A percentile compares a stretch with the other conserved stretches of the same genome.
Evolutionary conservation across 2,888 invertebrate genomes (phyloP).

Genomic region (Plebejus argus): DNA sequence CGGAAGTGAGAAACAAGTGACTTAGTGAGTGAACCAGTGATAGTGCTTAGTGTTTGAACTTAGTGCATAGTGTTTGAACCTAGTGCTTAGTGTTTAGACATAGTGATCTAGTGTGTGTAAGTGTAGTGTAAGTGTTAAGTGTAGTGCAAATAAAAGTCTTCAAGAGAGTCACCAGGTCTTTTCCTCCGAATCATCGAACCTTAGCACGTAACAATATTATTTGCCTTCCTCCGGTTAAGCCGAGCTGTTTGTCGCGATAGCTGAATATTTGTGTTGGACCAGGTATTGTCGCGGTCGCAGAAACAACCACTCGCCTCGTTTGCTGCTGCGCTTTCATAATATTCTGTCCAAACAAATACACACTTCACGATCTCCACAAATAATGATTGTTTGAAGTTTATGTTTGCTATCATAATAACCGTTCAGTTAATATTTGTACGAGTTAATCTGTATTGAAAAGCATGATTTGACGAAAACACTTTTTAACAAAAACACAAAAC

Average conservation of each 20-base stretch:
- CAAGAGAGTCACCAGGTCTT: no score
- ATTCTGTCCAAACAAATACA: not conserved
- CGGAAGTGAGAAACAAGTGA: no score
- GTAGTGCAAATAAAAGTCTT: no score
- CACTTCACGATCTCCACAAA: slow-evolving; percentile 13
- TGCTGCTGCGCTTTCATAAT: slow-evolving; percentile 1
- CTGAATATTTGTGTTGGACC: not conserved
- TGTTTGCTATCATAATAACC: slow-evolving; percentile 1
- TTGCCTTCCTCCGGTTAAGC: not conserved
- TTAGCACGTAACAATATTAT: no score
- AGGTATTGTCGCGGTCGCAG: not conserved
- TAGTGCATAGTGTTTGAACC: no score
- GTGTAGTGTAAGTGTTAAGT: no score
- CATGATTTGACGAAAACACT: not conserved
- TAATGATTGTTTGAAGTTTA: not conserved
- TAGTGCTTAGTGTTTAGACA: no score
- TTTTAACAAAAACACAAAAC: not conserved
- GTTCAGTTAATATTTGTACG: not conserved
- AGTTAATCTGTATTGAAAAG: not conserved
- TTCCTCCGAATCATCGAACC: no score
- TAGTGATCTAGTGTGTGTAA: no score
- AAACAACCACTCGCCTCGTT: not conserved
- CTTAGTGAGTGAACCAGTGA: no score
- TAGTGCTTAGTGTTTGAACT: no score
- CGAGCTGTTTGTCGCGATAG: not conserved